A percentile compares a stretch with the other conserved stretches of the same genome.
These are phyloP conservation scores for Philonicus albiceps DNA, from an alignment of 2,888 invertebrate species.

Conservation along the genomic window DNA sequence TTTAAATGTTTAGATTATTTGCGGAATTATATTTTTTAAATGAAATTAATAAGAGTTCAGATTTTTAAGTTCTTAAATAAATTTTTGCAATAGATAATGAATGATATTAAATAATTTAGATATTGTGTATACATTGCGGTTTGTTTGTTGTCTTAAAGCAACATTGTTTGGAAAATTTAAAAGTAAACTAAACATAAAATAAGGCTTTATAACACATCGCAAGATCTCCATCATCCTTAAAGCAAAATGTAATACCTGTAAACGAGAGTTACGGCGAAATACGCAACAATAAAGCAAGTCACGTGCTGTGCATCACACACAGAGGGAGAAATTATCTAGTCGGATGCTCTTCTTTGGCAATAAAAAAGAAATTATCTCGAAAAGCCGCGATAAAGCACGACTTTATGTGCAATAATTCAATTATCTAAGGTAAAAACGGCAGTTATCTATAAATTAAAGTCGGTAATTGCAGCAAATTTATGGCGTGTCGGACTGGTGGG, in stretches of 20 bases:
- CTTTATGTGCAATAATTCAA: slow-evolving; percentile 30
- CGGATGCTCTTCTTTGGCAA: neutral
- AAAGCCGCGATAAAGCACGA: neutral
- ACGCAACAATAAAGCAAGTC: neutral
- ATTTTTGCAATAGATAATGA: no score
- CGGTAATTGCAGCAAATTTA: slow-evolving; percentile 26
- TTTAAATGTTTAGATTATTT: neutral
- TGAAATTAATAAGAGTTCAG: no score
- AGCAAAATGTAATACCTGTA: neutral
- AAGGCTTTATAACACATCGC: neutral
- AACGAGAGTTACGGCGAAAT: neutral
- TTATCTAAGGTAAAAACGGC: slow-evolving; percentile 36
- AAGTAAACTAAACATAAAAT: no score
- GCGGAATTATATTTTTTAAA: no score
- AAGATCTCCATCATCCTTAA: neutral
- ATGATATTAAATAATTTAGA: no score
- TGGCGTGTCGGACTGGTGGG: neutral
- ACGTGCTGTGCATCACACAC: neutral
- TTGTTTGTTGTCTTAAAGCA: no score
- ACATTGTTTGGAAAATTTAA: no score
- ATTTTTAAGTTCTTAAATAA: no score
- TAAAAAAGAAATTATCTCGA: slow-evolving; percentile 20
- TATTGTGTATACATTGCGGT: no score
- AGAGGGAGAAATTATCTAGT: neutral
- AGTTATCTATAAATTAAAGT: slow-evolving; percentile 34